A percentile compares a stretch with the other conserved stretches of the same genome.
Conservation (phyloP, 2,888 invertebrate genomes). For the Aphelenchoides bicaudatus region DNA sequence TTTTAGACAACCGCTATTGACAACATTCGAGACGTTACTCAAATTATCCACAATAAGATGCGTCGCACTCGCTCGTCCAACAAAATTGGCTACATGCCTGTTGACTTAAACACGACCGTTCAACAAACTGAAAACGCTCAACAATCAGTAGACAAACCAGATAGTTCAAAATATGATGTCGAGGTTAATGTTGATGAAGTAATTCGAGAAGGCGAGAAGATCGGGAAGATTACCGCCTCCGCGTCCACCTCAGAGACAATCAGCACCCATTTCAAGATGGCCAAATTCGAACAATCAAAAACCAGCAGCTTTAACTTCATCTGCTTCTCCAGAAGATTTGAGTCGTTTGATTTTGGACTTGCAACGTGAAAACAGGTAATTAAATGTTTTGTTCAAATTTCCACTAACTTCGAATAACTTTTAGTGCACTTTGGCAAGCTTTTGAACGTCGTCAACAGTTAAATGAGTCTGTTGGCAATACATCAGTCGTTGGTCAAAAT, state of each 20-base stretch:
- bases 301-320: too few relatives aligned
- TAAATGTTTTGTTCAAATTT: too few relatives aligned
- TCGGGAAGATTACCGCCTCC: too few relatives aligned
- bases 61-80: conserved; percentile 66
- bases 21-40: conserved; percentile 93
- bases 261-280: too few relatives aligned
- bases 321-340: neutral
- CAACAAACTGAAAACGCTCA: neutral
- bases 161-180: too few relatives aligned
- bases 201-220: conserved; percentile 3
- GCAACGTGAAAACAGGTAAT: neutral
- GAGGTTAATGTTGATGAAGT: conserved; percentile 2
- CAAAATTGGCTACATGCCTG: conserved; percentile 81
- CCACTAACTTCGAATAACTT: too few relatives aligned
- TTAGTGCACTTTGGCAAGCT: too few relatives aligned
- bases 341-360: neutral
- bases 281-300: too few relatives aligned
- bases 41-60: conserved; percentile 93
- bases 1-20: conserved; percentile 89
- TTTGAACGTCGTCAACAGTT: too few relatives aligned
- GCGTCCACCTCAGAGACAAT: neutral
- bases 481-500: too few relatives aligned
- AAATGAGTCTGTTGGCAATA: too few relatives aligned
- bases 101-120: conserved; percentile 66
- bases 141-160: too few relatives aligned